Percentiles rank a stretch among this genome's conserved stretches.
phyloP scores from a whole-genome alignment of 2,113 vertebrate genomes.

The Xenopus borealis region DNA sequence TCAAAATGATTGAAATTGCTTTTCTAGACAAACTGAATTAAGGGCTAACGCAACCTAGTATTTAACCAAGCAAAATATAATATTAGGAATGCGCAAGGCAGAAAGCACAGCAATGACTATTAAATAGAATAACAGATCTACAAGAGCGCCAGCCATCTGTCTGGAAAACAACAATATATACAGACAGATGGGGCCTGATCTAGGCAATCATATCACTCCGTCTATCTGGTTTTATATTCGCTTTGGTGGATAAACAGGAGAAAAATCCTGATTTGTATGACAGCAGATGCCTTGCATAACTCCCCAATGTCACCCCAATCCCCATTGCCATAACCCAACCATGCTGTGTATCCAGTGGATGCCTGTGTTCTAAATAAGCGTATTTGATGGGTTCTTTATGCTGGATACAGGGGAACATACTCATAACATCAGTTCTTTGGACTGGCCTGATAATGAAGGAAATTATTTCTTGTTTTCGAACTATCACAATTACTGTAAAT shows the following conservation, averaged over 20 bases:
- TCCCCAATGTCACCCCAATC: neutral
- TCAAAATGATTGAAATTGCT: too few species aligned
- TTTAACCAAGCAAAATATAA: too few species aligned
- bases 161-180: constrained; percentile 6
- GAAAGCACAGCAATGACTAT: neutral
- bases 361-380: neutral
- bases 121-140: constrained; percentile 9
- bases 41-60: too few species aligned
- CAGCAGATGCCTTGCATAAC: neutral
- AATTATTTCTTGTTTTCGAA: too few species aligned
- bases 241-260: neutral
- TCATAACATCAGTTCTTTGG: too few species aligned
- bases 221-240: neutral
- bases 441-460: too few species aligned
- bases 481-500: too few species aligned
- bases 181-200: constrained; percentile 17
- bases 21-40: too few species aligned
- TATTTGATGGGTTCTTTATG: too few species aligned
- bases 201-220: constrained; percentile 20
- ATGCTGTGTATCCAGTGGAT: neutral
- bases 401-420: too few species aligned
- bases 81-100: too few species aligned
- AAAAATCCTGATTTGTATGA: neutral
- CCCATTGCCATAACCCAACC: neutral
- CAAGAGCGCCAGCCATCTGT: constrained; percentile 16